Evolutionary conservation across 2,888 invertebrate genomes (phyloP), one percentile per base, ranked within the genome.

Genomic region (Trachelus troglodyta): DNA sequence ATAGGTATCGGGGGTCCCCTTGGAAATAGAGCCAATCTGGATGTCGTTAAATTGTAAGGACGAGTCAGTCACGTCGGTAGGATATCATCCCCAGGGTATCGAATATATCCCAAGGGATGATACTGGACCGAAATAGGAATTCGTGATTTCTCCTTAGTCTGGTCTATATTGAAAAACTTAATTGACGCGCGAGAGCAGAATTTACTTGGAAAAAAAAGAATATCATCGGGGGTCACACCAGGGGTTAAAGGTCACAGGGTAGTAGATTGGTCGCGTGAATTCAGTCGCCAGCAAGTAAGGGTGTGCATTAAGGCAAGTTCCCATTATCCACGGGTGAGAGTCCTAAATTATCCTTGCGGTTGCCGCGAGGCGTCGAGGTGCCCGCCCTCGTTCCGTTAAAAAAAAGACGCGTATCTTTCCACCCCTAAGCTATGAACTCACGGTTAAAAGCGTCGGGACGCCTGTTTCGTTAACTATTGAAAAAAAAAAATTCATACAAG

Each of bases 321-420:
- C 91, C 90, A 91, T 91, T 91, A 91, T 90, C 90, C 88, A 91
- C 90, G 91, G 89, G 89, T 89, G 90, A 89, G 88, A 89, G 87
- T 87, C 89, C 86, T 90, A 91, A 91, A 91, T 91, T 90, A 91
- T 90, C 90, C 90, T 85, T 85, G 84, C 81, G 83, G 85, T 86
- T 84, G 76, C 79, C 77, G 73, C 69, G 35, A 75, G 69, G 35
- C 82, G 84, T 85, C 87, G 56, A 23, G 23, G 56, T 56, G 23
- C 56, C 23, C 56, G 9, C 56, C 56, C 56, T 56, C 56, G 56
- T 56, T 56, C 56, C 23, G 15, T 9, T 87, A 88, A 89, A 86
- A 90, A 90, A 90, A 90, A 91, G 89, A 91, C 87, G 89, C 86
- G 90, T 56, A 56, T 56, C 56, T 56, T 56, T 56, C 23, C 23